Percentiles rank a stretch among this genome's conserved stretches.
Evolutionary conservation across 2,888 invertebrate genomes (phyloP).

Genomic region (Calameuta pallipes): DNA sequence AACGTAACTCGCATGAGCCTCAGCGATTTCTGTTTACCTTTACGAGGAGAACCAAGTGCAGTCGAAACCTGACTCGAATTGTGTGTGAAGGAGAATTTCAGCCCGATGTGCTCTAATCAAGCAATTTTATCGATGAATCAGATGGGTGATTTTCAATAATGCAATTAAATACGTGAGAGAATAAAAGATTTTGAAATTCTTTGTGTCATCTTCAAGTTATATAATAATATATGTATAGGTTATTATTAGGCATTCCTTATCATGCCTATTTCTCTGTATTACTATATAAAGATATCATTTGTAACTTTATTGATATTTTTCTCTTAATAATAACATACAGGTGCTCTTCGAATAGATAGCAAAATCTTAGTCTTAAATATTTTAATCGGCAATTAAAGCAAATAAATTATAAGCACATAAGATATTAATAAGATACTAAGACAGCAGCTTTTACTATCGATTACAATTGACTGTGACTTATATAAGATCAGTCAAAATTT

Average conservation of each 20-base stretch:
- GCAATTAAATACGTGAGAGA: not conserved
- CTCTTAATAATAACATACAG: not conserved
- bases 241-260: not conserved
- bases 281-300: not conserved
- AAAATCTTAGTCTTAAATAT: not conserved
- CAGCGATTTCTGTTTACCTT: constrained; percentile 26
- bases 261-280: too few relatives aligned
- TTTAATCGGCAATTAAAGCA: not conserved
- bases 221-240: not conserved
- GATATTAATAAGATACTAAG: too few relatives aligned
- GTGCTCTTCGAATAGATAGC: not conserved
- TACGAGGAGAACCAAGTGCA: not conserved
- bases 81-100: not conserved
- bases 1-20: constrained; percentile 25
- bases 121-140: not conserved
- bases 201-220: too few relatives aligned
- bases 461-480: not conserved
- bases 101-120: not conserved
- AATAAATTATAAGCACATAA: too few relatives aligned
- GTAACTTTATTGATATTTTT: not conserved
- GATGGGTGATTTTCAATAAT: not conserved
- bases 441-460: not conserved
- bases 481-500: not conserved
- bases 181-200: not conserved
- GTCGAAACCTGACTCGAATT: not conserved